Conservation (phyloP, 2,888 invertebrate species). For the Aspidiotus destructor region DNA sequence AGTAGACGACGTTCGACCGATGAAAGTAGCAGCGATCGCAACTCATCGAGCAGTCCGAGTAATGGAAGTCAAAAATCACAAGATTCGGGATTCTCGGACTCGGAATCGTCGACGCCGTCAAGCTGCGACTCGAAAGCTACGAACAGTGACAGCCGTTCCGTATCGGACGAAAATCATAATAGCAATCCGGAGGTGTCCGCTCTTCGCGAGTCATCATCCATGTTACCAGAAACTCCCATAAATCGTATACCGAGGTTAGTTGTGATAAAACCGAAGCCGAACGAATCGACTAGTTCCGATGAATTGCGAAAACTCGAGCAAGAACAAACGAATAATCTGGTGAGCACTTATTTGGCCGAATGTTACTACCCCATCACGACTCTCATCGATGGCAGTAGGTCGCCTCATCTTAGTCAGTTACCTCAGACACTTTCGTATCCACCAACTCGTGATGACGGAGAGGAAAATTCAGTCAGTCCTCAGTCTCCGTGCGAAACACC, state of each 20-base stretch:
- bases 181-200: not conserved
- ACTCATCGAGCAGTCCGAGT: constrained; percentile 47
- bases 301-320: not conserved
- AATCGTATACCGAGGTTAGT: constrained; percentile 17
- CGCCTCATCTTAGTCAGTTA: constrained; percentile 2
- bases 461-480: not conserved
- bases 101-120: constrained; percentile 47
- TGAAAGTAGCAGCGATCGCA: constrained; percentile 40
- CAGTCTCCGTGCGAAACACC: not conserved
- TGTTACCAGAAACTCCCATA: constrained; percentile 29
- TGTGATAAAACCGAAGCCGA: constrained; percentile 10
- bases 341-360: constrained; percentile 29
- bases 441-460: not conserved
- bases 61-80: constrained; percentile 58
- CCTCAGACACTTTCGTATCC: not conserved
- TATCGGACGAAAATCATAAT: not conserved
- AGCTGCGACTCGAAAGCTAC: constrained; percentile 36
- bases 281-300: not conserved
- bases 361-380: constrained; percentile 25
- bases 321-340: constrained; percentile 14
- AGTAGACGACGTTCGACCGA: constrained; percentile 45
- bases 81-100: constrained; percentile 72
- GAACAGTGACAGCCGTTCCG: not conserved
- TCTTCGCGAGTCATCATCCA: not conserved
- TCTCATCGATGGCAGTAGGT: not conserved